Conservation (phyloP, 1,140 invertebrate genomes). For the Colletes latitarsis region DNA sequence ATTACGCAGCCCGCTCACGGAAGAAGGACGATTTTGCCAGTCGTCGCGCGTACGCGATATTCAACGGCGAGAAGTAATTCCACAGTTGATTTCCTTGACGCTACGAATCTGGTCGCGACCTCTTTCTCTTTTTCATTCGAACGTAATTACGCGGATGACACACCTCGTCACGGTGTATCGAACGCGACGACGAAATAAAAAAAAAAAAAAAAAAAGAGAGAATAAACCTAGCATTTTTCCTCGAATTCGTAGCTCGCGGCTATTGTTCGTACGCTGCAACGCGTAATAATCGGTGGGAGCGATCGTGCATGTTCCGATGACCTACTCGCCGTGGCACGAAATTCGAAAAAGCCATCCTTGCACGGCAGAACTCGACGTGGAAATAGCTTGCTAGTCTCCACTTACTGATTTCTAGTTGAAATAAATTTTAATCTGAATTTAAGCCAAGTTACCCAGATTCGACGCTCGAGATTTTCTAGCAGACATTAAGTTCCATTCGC, state of each 20-base stretch:
- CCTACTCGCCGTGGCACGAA: neutral
- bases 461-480: too few relatives aligned
- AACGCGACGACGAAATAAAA: neutral
- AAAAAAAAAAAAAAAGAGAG: neutral
- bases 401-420: too few relatives aligned
- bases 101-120: neutral
- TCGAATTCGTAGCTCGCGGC: neutral
- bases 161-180: too few relatives aligned
- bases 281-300: neutral
- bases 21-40: neutral
- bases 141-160: neutral
- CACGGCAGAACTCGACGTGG: too few relatives aligned
- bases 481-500: too few relatives aligned
- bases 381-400: too few relatives aligned
- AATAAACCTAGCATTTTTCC: neutral
- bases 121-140: too few relatives aligned
- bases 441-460: too few relatives aligned
- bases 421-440: too few relatives aligned
- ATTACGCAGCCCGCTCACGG: neutral
- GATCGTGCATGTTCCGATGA: too few relatives aligned
- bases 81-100: constrained; percentile 14
- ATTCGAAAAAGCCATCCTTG: neutral
- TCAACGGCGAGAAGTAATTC: neutral
- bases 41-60: neutral
- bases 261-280: neutral